phyloP scores from a whole-genome alignment of 2,888 invertebrate species.

The Cheilosia impressa region DNA sequence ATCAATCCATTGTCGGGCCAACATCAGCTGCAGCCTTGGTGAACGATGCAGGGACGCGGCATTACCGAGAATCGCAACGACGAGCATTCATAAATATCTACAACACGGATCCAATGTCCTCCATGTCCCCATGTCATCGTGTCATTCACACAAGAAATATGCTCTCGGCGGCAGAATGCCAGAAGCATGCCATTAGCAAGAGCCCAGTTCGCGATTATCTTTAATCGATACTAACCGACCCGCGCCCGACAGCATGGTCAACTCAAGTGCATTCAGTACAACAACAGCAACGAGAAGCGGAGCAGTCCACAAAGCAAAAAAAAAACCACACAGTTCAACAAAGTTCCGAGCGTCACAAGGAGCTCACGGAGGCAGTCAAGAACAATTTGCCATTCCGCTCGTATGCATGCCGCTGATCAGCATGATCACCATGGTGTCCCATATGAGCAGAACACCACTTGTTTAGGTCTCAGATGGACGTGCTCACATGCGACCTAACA shows the following conservation, averaged over 20 bases:
- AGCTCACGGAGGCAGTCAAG: slow-evolving; percentile 17
- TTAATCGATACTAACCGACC: slow-evolving; percentile 55
- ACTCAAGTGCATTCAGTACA: slow-evolving; percentile 8
- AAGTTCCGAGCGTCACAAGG: slow-evolving; percentile 47
- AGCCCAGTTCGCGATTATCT: slow-evolving; percentile 65
- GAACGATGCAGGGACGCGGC: slow-evolving; percentile 57
- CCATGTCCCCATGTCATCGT: slow-evolving; percentile 61
- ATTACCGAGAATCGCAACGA: slow-evolving; percentile 62
- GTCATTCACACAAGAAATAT: slow-evolving; percentile 53
- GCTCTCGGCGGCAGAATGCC: slow-evolving; percentile 59
- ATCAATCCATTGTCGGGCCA: slow-evolving; percentile 58
- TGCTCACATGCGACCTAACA: slow-evolving; percentile 70
- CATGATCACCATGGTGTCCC: slow-evolving; percentile 39
- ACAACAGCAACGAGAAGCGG: background rate
- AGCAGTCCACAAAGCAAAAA: background rate
- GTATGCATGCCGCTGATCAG: slow-evolving; percentile 55
- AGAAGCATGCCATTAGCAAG: slow-evolving; percentile 74
- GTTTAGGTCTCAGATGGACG: slow-evolving; percentile 59
- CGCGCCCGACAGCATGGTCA: slow-evolving; percentile 40
- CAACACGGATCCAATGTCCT: slow-evolving; percentile 47
- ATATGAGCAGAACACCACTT: slow-evolving; percentile 56
- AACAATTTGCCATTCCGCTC: slow-evolving; percentile 69
- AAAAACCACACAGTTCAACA: slow-evolving; percentile 3
- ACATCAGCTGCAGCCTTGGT: slow-evolving; percentile 42
- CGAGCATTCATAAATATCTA: slow-evolving; percentile 61